These are phyloP conservation scores for Metopolophium dirhodum DNA, from an alignment of 1,140 invertebrate genomes.

Conservation along the genomic window DNA sequence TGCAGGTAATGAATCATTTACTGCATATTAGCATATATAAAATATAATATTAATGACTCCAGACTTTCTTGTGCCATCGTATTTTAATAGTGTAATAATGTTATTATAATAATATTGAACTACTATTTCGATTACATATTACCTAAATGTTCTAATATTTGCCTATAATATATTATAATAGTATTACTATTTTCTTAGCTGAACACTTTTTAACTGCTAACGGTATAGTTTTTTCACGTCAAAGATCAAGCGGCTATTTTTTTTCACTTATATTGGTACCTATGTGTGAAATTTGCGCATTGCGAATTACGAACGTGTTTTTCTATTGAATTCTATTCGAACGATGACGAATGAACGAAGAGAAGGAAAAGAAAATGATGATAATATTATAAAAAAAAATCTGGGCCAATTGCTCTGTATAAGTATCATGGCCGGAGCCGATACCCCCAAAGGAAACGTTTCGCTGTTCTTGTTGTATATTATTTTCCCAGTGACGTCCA, in stretches of 20 bases:
- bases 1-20: neutral
- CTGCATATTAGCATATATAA: no score
- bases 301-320: neutral
- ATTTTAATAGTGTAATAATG: neutral
- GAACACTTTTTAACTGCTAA: neutral
- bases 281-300: slow-evolving; percentile 31
- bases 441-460: slow-evolving; percentile 29
- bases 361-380: neutral
- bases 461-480: neutral
- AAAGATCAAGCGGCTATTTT: neutral
- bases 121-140: neutral
- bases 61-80: neutral
- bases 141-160: neutral
- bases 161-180: neutral
- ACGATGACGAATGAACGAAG: neutral
- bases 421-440: neutral
- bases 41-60: neutral
- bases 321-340: neutral
- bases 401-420: slow-evolving; percentile 24
- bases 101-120: neutral
- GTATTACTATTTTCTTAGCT: neutral
- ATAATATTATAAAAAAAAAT: slow-evolving; percentile 10
- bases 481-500: neutral
- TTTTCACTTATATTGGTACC: neutral
- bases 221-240: neutral